These are phyloP conservation scores for Melanerpes formicivorus DNA, from an alignment of 2,113 vertebrate genomes.

Conservation along the genomic window DNA sequence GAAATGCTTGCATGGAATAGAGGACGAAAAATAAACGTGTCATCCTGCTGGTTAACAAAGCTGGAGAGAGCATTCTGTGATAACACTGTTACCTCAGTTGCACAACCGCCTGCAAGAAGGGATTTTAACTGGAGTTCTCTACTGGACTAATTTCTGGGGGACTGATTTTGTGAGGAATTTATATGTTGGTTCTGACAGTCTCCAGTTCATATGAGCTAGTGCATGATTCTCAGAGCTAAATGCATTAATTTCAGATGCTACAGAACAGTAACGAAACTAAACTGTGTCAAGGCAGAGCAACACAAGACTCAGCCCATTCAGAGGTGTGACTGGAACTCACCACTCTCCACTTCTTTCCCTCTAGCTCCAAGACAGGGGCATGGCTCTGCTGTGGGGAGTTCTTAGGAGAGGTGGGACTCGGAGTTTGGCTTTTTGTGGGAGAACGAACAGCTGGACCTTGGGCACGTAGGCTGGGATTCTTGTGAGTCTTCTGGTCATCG, in stretches of 20 bases:
- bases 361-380: conserved; percentile 86
- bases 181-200: not conserved
- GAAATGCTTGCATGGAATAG: not conserved
- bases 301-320: not conserved
- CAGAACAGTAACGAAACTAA: not conserved
- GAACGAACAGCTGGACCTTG: conserved; percentile 72
- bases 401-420: conserved; percentile 58
- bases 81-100: not conserved
- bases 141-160: not conserved
- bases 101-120: not conserved
- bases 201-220: not conserved
- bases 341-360: conserved; percentile 99
- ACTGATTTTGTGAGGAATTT: not conserved
- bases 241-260: not conserved
- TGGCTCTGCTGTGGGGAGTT: conserved; percentile 75
- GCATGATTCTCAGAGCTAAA: not conserved
- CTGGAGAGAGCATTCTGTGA: not conserved
- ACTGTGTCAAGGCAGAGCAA: not conserved
- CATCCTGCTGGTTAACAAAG: not conserved
- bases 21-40: not conserved
- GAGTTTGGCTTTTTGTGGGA: conserved; percentile 76
- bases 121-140: not conserved
- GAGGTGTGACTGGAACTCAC: conserved; percentile 73
- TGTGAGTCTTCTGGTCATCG: conserved; percentile 91
- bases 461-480: conserved; percentile 87